These are phyloP conservation scores for Troides oblongomaculatus DNA, from an alignment of 2,888 invertebrate species.

Conservation along the genomic window DNA sequence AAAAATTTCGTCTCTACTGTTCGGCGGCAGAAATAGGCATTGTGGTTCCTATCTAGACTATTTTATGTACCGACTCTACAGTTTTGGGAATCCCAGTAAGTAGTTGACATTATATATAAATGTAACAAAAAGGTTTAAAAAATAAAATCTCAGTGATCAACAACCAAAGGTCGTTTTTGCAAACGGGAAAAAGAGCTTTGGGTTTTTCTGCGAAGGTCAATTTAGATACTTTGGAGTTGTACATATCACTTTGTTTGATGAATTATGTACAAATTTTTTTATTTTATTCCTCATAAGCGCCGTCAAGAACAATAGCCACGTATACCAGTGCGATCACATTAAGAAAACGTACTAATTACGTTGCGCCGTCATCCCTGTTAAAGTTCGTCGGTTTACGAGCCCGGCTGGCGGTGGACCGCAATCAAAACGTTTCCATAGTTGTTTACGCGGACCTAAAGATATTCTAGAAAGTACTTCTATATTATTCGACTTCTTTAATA, in stretches of 20 bases:
- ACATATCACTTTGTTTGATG: no score
- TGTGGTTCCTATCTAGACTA: no score
- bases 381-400: constrained; percentile 56
- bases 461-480: constrained; percentile 7
- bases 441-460: constrained; percentile 29
- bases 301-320: constrained; percentile 17
- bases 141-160: no score
- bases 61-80: no score
- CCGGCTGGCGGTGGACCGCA: constrained; percentile 54
- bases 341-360: constrained; percentile 59
- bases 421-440: constrained; percentile 60
- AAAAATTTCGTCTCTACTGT: no score
- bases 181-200: no score
- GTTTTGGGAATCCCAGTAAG: no score
- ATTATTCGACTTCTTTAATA: background rate
- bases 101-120: no score
- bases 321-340: constrained; percentile 43
- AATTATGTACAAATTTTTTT: background rate
- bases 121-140: no score
- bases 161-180: no score
- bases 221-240: no score
- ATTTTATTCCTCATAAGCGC: background rate
- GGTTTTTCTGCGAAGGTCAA: background rate
- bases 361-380: constrained; percentile 43
- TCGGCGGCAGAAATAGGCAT: no score